Base-by-base conservation (phyloP, 2,888 invertebrate species). In the Steinernema carpocapsae region DNA sequence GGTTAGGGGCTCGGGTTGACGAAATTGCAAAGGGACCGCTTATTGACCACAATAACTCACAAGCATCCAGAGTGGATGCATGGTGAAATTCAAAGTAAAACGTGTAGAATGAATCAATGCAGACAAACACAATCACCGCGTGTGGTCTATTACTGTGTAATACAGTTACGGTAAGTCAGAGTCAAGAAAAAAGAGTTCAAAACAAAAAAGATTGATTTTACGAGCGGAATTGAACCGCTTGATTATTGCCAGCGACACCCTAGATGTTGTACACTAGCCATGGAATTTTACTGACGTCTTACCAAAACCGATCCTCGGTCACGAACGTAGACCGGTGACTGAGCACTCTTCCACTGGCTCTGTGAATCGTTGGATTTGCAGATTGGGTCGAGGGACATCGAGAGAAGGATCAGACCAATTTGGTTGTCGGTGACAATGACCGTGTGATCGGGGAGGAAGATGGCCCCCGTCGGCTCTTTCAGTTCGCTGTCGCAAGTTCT, bases 221-320 rank as follows among this genome's bases (percentile, higher is more conserved):
- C n/a, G n/a, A n/a, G n/a, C n/a, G n/a, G n/a, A n/a, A n/a, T n/a
- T n/a, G n/a, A n/a, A n/a, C n/a, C n/a, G n/a, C n/a, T n/a, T n/a
- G n/a, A n/a, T n/a, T n/a, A n/a, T n/a, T n/a, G n/a, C n/a, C n/a
- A n/a, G n/a, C n/a, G n/a, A n/a, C n/a, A n/a, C 43, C 10, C 43
- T 43, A 7, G 43, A 43, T 43, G 43, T 43, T 14, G 14, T 12
- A 43, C 7, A 12, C 14, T 7, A 7, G 43, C 14, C 10, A 43
- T 43, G 19, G 19, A 48, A 48, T 48, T 17, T 48, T 19, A n/a
- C n/a, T n/a, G n/a, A n/a, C 43, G 14, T 24, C 24, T 26, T 37
- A 64, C 64, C 64, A 64, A 32, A 37, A 64, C 64, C 7, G 64
- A 64, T 64, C 64, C 64, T 14, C 64, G 64, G 17, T 64, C 64